A percentile compares a stretch with the other conserved stretches of the same genome.
These are phyloP conservation scores for Sebastes wilsoni DNA, from an alignment of 2,797 vertebrate species.

Conservation along the genomic window DNA sequence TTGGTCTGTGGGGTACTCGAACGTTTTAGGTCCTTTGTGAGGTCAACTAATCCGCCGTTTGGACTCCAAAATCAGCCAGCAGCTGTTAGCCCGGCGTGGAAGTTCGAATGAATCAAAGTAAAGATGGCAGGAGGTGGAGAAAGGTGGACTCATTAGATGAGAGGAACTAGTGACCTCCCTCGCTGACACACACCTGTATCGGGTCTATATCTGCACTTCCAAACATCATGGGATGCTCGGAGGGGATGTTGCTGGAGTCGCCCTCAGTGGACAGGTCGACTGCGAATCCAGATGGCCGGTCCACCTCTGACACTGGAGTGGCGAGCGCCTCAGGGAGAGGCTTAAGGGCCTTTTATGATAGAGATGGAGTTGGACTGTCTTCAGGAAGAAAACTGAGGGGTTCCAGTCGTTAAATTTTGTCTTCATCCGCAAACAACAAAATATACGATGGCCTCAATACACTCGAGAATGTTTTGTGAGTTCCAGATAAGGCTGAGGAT, in stretches of 20 bases:
- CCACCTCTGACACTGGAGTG: constrained; percentile 46
- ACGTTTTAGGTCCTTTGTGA: background rate
- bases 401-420: constrained; percentile 8
- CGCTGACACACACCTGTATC: constrained; percentile 14
- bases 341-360: constrained; percentile 19
- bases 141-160: constrained; percentile 16
- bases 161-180: constrained; percentile 21
- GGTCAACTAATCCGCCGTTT: background rate
- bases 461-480: background rate
- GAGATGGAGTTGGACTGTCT: background rate
- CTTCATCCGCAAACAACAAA: background rate
- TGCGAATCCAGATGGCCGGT: constrained; percentile 34
- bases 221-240: constrained; percentile 16
- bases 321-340: background rate
- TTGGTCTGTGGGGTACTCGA: background rate
- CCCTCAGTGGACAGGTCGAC: constrained; percentile 16
- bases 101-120: constrained; percentile 20
- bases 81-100: background rate
- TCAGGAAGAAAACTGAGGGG: background rate
- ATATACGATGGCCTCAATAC: background rate
- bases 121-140: constrained; percentile 13
- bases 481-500: background rate
- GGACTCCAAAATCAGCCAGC: background rate
- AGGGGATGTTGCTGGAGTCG: constrained; percentile 3
- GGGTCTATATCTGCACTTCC: constrained; percentile 14